A percentile compares a stretch with the other conserved stretches of the same genome.
These are phyloP conservation scores for Bovichtus variegatus DNA, from an alignment of 2,797 vertebrate genomes.

Conservation along the genomic window DNA sequence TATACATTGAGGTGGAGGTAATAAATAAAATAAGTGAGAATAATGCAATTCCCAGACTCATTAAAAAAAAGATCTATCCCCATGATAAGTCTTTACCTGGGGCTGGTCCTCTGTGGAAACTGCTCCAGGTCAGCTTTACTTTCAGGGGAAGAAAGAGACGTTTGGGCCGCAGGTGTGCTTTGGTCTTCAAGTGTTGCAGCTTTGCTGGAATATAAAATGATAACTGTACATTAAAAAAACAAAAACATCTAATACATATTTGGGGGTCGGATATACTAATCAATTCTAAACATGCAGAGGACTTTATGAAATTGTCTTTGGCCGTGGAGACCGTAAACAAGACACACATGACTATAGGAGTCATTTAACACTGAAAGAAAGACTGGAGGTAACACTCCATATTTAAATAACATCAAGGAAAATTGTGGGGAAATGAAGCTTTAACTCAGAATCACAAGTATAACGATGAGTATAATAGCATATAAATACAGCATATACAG, in stretches of 20 bases:
- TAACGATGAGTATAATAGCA: not conserved
- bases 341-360: too few species aligned
- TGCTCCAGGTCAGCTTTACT: not conserved
- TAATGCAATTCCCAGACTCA: not conserved
- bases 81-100: too few species aligned
- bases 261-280: not conserved
- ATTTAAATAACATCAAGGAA: not conserved
- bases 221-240: rapidly evolving
- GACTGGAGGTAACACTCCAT: not conserved
- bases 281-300: not conserved
- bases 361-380: not conserved
- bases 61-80: too few species aligned
- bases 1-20: not conserved
- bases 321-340: not conserved
- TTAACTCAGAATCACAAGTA: not conserved
- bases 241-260: not conserved
- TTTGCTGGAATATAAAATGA: not conserved
- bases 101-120: not conserved
- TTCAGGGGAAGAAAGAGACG: not conserved
- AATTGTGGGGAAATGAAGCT: not conserved
- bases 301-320: not conserved
- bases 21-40: not conserved
- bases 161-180: not conserved
- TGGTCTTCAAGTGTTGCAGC: not conserved
- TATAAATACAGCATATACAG: not conserved